Evolutionary conservation across 2,888 invertebrate genomes (phyloP).

Genomic region (Tipula confusa): DNA sequence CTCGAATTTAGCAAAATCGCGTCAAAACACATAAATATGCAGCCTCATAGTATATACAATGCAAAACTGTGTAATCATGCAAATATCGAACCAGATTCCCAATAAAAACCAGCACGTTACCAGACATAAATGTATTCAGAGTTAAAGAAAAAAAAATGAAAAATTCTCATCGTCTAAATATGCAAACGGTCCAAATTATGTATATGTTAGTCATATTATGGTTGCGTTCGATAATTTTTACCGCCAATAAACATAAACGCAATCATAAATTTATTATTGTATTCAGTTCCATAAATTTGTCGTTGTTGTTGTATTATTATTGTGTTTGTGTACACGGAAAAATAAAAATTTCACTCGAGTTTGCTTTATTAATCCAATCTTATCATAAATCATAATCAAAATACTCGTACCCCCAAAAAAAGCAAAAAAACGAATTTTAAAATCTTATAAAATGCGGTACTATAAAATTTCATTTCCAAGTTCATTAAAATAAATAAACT

Average conservation of each 20-base stretch:
- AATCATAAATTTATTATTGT: not conserved
- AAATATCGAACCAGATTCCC: not conserved
- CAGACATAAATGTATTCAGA: not conserved
- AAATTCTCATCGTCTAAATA: not conserved
- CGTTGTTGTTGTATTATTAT: too few species aligned
- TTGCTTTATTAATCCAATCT: not conserved
- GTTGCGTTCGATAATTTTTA: not conserved
- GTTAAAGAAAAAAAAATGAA: too few species aligned
- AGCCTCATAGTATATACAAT: not conserved
- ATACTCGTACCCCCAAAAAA: too few species aligned
- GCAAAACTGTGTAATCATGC: not conserved
- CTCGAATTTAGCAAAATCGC: not conserved
- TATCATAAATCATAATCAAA: not conserved
- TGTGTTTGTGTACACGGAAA: too few species aligned
- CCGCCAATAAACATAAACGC: not conserved
- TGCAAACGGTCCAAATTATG: not conserved
- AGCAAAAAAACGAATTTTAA: too few species aligned
- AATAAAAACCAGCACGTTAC: conserved; percentile 1
- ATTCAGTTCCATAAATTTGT: not conserved
- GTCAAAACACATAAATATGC: not conserved
- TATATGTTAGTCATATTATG: not conserved
- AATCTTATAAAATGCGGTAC: not conserved
- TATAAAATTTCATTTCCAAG: not conserved
- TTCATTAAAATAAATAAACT: not conserved
- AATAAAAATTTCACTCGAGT: not conserved